phyloP scores from a whole-genome alignment of 2,113 vertebrate genomes.

The Centropus bengalensis region DNA sequence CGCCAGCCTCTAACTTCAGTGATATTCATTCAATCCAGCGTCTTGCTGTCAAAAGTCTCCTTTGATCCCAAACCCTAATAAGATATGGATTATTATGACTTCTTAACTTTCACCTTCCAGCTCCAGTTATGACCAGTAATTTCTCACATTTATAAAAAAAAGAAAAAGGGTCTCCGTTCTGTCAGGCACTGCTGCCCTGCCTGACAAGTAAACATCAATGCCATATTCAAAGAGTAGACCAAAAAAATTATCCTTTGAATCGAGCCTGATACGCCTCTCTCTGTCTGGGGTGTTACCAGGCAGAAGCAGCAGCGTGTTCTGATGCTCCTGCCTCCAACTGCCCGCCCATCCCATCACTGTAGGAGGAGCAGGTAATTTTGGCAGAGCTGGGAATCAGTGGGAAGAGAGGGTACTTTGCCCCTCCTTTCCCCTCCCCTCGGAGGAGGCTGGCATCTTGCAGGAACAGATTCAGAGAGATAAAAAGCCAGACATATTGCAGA shows the following conservation, averaged over 20 bases:
- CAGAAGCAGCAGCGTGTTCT: neutral
- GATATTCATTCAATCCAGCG: neutral
- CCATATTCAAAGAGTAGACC: neutral
- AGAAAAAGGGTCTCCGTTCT: neutral
- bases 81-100: neutral
- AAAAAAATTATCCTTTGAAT: neutral
- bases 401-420: neutral
- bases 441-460: neutral
- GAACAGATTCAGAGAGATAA: neutral
- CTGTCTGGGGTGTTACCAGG: neutral
- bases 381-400: neutral
- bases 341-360: neutral
- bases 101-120: neutral
- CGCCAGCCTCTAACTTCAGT: neutral
- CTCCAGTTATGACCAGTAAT: neutral
- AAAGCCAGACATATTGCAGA: neutral
- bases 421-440: neutral
- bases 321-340: neutral
- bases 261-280: neutral
- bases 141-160: neutral
- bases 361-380: neutral
- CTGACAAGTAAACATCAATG: neutral
- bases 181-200: neutral
- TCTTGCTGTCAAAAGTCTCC: neutral
- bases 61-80: neutral